Evolutionary conservation across 2,797 vertebrate genomes (phyloP).

Genomic region (Hippoglossus hippoglossus): DNA sequence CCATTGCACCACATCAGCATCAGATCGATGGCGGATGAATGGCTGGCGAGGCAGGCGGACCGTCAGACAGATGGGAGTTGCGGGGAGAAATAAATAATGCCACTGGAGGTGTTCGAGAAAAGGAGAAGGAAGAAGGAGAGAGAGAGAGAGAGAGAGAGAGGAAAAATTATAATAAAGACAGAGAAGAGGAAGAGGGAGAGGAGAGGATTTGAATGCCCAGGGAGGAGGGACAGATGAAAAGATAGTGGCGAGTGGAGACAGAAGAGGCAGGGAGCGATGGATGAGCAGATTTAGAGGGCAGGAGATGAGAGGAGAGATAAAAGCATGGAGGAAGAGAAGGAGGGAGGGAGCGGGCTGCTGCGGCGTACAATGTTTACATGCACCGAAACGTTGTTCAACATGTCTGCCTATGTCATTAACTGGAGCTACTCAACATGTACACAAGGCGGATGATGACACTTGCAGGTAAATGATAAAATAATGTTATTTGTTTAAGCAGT

Average conservation of each 20-base stretch:
- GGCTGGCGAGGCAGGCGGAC: conserved; percentile 62
- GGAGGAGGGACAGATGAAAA: conserved; percentile 63
- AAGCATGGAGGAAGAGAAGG: conserved; percentile 61
- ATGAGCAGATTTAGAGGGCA: conserved; percentile 75
- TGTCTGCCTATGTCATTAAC: conserved; percentile 73
- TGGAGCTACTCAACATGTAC: conserved; percentile 32
- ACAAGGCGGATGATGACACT: conserved; percentile 16
- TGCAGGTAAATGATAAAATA: conserved; percentile 58
- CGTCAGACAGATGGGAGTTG: conserved; percentile 71
- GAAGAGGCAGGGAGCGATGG: conserved; percentile 64
- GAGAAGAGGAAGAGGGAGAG: conserved; percentile 16
- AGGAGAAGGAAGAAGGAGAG: conserved; percentile 23
- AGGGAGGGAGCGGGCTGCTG: conserved; percentile 23
- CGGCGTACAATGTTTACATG: conserved; percentile 74
- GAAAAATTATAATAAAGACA: conserved; percentile 52
- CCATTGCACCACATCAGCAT: conserved; percentile 73
- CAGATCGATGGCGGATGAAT: conserved; percentile 71
- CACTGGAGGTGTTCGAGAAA: conserved; percentile 60
- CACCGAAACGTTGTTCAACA: conserved; percentile 67
- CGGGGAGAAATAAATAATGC: conserved; percentile 71
- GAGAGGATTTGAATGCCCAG: conserved; percentile 48
- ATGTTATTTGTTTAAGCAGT: conserved; percentile 29
- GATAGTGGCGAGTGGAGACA: conserved; percentile 58
- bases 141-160: conserved; percentile 19
- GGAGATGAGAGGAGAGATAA: conserved; percentile 71